Percentiles rank a stretch among this genome's conserved stretches.
These are phyloP conservation scores for Pterostichus niger DNA, from an alignment of 2,888 invertebrate genomes.

Conservation along the genomic window DNA sequence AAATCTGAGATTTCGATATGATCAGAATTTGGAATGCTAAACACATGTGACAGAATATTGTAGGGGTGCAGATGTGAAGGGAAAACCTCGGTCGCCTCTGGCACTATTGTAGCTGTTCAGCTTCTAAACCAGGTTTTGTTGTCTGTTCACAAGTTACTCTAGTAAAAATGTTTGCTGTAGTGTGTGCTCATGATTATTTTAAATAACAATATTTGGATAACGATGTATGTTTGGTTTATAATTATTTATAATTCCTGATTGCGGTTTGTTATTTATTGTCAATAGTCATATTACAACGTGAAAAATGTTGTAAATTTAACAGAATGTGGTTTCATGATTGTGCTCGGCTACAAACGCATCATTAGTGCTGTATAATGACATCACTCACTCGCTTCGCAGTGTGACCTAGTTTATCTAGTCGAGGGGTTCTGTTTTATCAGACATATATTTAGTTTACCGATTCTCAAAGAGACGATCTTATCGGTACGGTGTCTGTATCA, in stretches of 20 bases:
- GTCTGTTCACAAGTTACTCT: constrained; percentile 29
- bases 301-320: constrained; percentile 28
- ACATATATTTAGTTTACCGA: too few relatives aligned
- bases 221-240: constrained; percentile 26
- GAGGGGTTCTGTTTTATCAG: too few relatives aligned
- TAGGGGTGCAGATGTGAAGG: not conserved
- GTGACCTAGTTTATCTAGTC: too few relatives aligned
- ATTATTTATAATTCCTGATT: constrained; percentile 52
- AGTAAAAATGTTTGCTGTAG: constrained; percentile 17
- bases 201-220: constrained; percentile 45
- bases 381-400: too few relatives aligned
- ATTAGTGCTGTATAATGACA: constrained; percentile 13
- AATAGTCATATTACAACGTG: constrained; percentile 7
- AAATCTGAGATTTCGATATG: constrained; percentile 71
- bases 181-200: constrained; percentile 24
- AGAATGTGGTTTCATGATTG: constrained; percentile 13
- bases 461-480: too few relatives aligned
- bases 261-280: constrained; percentile 41
- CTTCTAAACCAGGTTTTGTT: not conserved
- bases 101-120: constrained; percentile 13
- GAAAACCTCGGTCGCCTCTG: not conserved
- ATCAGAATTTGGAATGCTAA: constrained; percentile 71
- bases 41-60: constrained; percentile 70
- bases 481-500: too few relatives aligned
- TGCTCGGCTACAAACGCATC: not conserved